A percentile compares a stretch with the other conserved stretches of the same genome.
These are phyloP conservation scores for Hypotaenidia okinawae DNA, from an alignment of 2,797 vertebrate genomes.

Conservation along the genomic window DNA sequence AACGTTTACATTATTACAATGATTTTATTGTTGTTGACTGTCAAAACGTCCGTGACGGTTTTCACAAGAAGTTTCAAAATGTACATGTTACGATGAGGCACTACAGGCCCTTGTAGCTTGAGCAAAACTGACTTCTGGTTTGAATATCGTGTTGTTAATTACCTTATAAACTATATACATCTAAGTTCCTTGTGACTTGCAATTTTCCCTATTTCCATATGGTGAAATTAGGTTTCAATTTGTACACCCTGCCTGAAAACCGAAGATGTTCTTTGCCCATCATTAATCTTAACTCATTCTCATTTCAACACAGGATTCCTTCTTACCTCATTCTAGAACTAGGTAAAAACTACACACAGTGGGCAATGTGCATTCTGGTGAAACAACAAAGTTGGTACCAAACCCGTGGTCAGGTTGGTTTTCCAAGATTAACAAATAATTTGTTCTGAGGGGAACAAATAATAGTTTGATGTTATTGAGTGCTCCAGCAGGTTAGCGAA, in stretches of 20 bases:
- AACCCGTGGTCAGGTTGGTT: too few species aligned
- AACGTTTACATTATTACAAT: background rate
- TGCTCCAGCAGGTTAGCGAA: too few species aligned
- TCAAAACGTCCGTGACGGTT: background rate
- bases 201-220: background rate
- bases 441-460: too few species aligned
- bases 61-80: background rate
- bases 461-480: too few species aligned
- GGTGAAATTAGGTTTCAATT: background rate
- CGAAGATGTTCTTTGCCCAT: background rate
- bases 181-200: background rate
- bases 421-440: too few species aligned
- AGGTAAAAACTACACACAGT: rapidly evolving
- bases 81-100: background rate
- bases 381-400: too few species aligned
- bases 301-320: background rate
- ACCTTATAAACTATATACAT: background rate
- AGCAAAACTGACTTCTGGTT: background rate
- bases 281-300: background rate
- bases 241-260: background rate
- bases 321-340: background rate
- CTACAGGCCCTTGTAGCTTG: background rate
- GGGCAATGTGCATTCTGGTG: rapidly evolving
- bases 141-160: background rate
- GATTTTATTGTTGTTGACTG: background rate